Evolutionary conservation across 2,797 vertebrate species (phyloP).

Genomic region (Aplochiton taeniatus): DNA sequence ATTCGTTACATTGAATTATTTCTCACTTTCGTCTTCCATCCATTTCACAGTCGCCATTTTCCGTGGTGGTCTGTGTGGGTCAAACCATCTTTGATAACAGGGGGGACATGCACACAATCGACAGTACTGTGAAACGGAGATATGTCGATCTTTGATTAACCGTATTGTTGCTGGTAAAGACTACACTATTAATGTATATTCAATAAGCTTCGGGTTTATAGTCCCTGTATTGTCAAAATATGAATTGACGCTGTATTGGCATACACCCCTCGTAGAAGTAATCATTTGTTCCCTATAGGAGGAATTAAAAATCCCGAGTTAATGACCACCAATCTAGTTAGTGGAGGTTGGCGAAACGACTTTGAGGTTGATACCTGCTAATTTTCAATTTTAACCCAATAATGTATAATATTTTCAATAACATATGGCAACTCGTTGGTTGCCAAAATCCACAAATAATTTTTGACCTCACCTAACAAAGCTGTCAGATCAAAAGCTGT

Average conservation of each 20-base stretch:
- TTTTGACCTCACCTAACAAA: slow-evolving; percentile 25
- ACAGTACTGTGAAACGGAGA: not conserved
- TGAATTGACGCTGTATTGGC: too few relatives aligned
- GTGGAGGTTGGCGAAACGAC: slow-evolving; percentile 41
- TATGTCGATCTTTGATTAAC: not conserved
- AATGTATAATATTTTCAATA: slow-evolving; percentile 26
- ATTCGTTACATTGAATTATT: slow-evolving; percentile 77
- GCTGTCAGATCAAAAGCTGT: slow-evolving; percentile 34
- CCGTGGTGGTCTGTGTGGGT: slow-evolving; percentile 79
- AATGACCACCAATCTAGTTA: slow-evolving; percentile 66
- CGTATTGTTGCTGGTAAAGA: too few relatives aligned
- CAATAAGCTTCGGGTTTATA: too few relatives aligned
- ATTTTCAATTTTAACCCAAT: too few relatives aligned
- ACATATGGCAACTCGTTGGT: too few relatives aligned
- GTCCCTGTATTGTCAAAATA: too few relatives aligned
- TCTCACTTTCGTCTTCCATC: slow-evolving; percentile 82
- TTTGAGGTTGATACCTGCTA: slow-evolving; percentile 47
- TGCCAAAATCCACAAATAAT: too few relatives aligned
- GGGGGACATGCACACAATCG: slow-evolving; percentile 33
- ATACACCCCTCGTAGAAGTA: slow-evolving; percentile 42
- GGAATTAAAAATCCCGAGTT: slow-evolving; percentile 73
- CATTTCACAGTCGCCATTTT: slow-evolving; percentile 86
- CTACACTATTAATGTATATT: too few relatives aligned
- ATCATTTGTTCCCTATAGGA: slow-evolving; percentile 76
- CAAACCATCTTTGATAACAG: slow-evolving; percentile 61